These are phyloP conservation scores for Cirrhinus molitorella DNA, from an alignment of 2,797 vertebrate genomes.

Conservation along the genomic window DNA sequence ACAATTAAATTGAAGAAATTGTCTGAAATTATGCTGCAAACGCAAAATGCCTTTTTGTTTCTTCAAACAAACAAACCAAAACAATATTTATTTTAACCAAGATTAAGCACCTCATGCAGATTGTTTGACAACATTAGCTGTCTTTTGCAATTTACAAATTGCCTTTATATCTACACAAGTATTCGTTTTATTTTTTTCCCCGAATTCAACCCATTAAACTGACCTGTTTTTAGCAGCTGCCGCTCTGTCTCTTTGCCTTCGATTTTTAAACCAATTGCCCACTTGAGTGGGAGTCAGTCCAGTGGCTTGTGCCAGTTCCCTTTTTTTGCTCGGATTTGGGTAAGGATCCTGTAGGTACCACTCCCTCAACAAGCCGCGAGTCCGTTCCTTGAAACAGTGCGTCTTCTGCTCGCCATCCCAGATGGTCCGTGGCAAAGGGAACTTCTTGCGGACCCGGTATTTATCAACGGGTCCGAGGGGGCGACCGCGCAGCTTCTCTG, in stretches of 20 bases:
- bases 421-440: conserved; percentile 95
- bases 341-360: conserved; percentile 99
- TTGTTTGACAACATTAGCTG: neutral
- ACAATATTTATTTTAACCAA: neutral
- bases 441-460: conserved; percentile 98
- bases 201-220: conserved; percentile 56
- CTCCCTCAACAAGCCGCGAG: conserved; percentile 93
- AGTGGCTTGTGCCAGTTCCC: conserved; percentile 96
- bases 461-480: conserved; percentile 97
- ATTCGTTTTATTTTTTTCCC: neutral
- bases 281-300: conserved; percentile 97
- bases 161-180: neutral
- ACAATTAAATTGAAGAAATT: neutral
- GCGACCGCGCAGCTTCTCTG: conserved; percentile 93
- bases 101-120: neutral
- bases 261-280: conserved; percentile 99
- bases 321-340: conserved; percentile 97
- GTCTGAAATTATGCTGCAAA: neutral
- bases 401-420: conserved; percentile 99
- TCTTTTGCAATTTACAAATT: neutral
- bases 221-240: conserved; percentile 98
- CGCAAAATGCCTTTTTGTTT: neutral
- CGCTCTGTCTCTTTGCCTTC: conserved; percentile 94
- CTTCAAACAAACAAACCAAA: neutral
- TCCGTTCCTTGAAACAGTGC: conserved; percentile 98